Percentiles rank a stretch among this genome's conserved stretches.
Conservation (phyloP, 23 tunicate genomes). For the Corella eumyota region DNA sequence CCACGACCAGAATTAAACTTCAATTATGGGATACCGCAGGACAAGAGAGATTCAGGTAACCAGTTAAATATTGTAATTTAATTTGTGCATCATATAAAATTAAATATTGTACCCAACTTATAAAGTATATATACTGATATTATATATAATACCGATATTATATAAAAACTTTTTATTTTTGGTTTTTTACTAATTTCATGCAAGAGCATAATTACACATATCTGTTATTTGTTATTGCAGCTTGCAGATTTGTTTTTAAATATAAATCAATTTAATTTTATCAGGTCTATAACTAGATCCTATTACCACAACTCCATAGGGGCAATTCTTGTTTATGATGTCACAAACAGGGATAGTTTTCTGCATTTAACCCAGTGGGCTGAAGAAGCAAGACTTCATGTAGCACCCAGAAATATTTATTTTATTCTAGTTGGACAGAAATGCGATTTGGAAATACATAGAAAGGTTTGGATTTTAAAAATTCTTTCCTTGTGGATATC, state of each 20-base stretch:
- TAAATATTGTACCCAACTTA: not conserved
- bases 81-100: too few relatives aligned
- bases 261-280: too few relatives aligned
- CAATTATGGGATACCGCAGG: conserved; percentile 99
- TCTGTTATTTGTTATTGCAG: too few relatives aligned
- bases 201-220: too few relatives aligned
- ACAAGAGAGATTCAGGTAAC: conserved; percentile 85
- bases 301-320: conserved; percentile 92
- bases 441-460: conserved; percentile 44
- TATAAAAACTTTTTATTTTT: not conserved
- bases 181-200: not conserved
- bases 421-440: conserved; percentile 92
- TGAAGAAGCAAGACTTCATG: conserved; percentile 82
- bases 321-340: conserved; percentile 88
- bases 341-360: conserved; percentile 77
- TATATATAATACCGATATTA: not conserved
- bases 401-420: conserved; percentile 54
- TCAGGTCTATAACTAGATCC: conserved; percentile 79
- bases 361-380: conserved; percentile 73
- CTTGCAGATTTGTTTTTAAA: too few relatives aligned
- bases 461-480: conserved; percentile 25
- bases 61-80: too few relatives aligned
- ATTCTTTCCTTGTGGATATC: not conserved
- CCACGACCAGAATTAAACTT: conserved; percentile 52
- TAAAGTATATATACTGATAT: not conserved